Conservation (phyloP, 2,888 invertebrate genomes). For the Agrilus cyanescens region DNA sequence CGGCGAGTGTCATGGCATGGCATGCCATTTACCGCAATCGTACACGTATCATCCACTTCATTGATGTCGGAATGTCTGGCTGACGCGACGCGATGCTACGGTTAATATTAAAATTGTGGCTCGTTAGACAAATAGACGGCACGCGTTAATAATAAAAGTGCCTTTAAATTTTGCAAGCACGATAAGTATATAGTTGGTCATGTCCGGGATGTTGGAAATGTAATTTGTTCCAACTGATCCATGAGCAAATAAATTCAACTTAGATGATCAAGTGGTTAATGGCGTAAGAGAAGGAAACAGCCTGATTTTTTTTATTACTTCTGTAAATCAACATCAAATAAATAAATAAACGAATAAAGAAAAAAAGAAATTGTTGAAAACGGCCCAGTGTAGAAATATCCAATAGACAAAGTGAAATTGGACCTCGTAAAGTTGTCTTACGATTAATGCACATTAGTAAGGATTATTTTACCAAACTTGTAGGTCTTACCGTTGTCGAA, state of each 20-base stretch:
- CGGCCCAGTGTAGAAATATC: too few species aligned
- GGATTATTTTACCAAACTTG: too few species aligned
- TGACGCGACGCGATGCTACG: constrained; percentile 1
- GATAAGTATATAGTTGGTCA: constrained; percentile 29
- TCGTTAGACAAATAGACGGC: constrained; percentile 26
- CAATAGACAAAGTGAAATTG: too few species aligned
- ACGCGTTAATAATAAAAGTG: constrained; percentile 24
- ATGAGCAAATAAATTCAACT: background rate
- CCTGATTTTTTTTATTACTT: background rate
- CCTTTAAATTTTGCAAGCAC: constrained; percentile 26
- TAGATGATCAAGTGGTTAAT: background rate
- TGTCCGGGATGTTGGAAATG: constrained; percentile 35
- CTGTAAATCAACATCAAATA: too few species aligned
- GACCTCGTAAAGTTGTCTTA: too few species aligned
- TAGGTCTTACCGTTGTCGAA: too few species aligned
- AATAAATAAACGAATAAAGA: too few species aligned
- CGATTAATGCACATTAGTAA: too few species aligned
- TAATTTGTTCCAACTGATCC: constrained; percentile 22
- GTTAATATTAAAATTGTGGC: constrained; percentile 25
- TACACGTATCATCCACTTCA: constrained; percentile 2
- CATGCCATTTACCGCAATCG: constrained; percentile 5
- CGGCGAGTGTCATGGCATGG: too few species aligned
- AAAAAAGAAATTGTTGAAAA: too few species aligned
- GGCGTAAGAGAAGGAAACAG: background rate
- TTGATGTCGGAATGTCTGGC: constrained; percentile 19